Evolutionary conservation across 2,797 vertebrate genomes (phyloP), one percentile per base, ranked within the genome.

Genomic region (Enteromius unitaeniatus): DNA sequence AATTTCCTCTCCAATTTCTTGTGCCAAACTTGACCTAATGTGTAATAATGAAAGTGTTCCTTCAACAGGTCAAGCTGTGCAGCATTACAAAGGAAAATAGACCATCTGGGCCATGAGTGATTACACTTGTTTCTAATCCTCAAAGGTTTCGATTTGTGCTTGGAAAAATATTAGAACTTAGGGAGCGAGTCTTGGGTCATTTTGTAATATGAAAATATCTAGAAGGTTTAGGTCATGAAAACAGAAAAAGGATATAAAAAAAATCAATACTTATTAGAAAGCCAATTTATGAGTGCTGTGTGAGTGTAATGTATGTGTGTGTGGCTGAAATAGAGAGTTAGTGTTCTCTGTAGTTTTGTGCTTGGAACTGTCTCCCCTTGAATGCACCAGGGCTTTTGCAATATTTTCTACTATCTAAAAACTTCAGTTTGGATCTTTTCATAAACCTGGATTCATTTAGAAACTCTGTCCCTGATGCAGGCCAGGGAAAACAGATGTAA

Each of bases 401-500:
- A 26, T 15, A n/a, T 62, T 62, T 45, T 45, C 21, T 69, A 23
- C 8, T 55, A 42, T 70, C 47, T n/a, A 4, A 58, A 55, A 6
- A 21, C 23, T 4, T 47, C 10, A 37, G 34, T 55, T 19, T 1
- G 0, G 26, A 34, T 68, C 21, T 68, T 37, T 82, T 64, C 9
- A 53, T 40, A 14, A 14, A 6, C 58, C 8, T 37, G 31, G 45
- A 60, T 31, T 28, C 23, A 23, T 76, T 76, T 67, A 28, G 15
- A 67, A 42, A 55, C 45, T 68, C 6, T 23, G 23, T 45, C 69
- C 68, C 87, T 76, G 10, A 77, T 53, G 74, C 70, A 40, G 87
- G 78, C 88, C 87, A 88, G 89, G 85, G 86, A 90, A 90, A 90
- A 90, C 84, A 53, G 81, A 86, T 26, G 49, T 28, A 65, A 55